These are phyloP conservation scores for Caenorhabditis latens DNA, from an alignment of 1,140 invertebrate species.

Conservation along the genomic window DNA sequence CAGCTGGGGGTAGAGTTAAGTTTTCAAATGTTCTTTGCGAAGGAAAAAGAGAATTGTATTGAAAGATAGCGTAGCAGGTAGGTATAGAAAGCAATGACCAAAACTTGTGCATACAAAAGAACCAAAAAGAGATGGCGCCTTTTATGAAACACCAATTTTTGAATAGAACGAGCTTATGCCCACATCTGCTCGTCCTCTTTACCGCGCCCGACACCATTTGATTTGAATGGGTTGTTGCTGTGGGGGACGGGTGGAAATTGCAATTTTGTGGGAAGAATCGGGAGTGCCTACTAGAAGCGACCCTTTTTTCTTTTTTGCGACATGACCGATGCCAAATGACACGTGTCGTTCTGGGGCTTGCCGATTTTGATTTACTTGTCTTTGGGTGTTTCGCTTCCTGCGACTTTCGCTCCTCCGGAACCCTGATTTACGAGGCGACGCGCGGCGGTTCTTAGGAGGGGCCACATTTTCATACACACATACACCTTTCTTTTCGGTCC, in stretches of 20 bases:
- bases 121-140: neutral
- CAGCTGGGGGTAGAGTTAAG: neutral
- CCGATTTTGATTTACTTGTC: constrained; percentile 54
- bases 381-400: neutral
- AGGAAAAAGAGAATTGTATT: no score
- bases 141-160: constrained; percentile 39
- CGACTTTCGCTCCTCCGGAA: constrained; percentile 16
- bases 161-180: neutral
- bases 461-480: constrained; percentile 27
- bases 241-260: neutral
- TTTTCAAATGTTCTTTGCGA: no score
- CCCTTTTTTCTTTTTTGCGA: constrained; percentile 9
- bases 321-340: constrained; percentile 54
- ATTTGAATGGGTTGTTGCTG: neutral
- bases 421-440: constrained; percentile 39
- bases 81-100: neutral
- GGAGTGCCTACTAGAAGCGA: neutral
- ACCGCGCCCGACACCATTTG: constrained; percentile 2
- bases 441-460: neutral
- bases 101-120: constrained; percentile 55
- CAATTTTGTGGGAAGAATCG: neutral
- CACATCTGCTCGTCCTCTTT: neutral
- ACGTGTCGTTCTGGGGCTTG: constrained; percentile 34
- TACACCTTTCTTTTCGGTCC: constrained; percentile 4
- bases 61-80: neutral